Percentiles rank a stretch among this genome's conserved stretches.
Evolutionary conservation across 2,888 invertebrate genomes (phyloP).

Genomic region (Amblyteles armatorius): DNA sequence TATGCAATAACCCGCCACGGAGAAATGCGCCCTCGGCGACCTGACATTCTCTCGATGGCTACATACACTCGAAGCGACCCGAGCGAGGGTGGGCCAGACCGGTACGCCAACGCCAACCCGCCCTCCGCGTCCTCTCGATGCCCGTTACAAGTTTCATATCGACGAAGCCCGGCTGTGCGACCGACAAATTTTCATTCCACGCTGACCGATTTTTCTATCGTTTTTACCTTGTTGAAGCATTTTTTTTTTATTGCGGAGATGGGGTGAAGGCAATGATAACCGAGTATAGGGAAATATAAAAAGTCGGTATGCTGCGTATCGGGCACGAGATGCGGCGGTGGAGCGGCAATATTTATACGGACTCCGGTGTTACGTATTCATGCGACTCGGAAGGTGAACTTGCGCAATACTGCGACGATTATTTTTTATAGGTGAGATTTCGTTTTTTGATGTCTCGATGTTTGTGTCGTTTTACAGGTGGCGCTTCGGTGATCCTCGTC

Average conservation of each 20-base stretch:
- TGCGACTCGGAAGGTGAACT: not conserved
- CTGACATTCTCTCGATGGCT: conserved; percentile 37
- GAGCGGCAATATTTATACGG: not conserved
- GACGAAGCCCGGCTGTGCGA: conserved; percentile 4
- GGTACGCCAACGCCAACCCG: not conserved
- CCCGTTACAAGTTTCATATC: conserved; percentile 37
- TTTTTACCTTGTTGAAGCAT: conserved; percentile 3
- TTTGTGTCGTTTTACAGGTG: conserved; percentile 70
- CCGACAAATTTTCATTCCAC: conserved; percentile 35
- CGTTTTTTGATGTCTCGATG: not conserved
- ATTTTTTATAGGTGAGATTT: not conserved
- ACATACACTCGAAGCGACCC: conserved; percentile 8
- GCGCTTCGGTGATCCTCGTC: conserved; percentile 79
- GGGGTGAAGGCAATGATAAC: conserved; percentile 39
- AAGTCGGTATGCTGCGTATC: conserved; percentile 37
- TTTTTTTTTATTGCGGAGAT: not conserved
- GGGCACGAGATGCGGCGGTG: conserved; percentile 5
- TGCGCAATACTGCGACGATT: not conserved
- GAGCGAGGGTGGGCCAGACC: not conserved
- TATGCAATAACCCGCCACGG: conserved; percentile 73
- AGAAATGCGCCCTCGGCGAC: conserved; percentile 28
- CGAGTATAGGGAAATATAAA: conserved; percentile 37
- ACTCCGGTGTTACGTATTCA: conserved; percentile 8
- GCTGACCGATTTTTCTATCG: conserved; percentile 35
- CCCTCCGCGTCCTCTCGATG: conserved; percentile 2